phyloP scores from a whole-genome alignment of 2,888 invertebrate species.

The Lycia hirtaria region DNA sequence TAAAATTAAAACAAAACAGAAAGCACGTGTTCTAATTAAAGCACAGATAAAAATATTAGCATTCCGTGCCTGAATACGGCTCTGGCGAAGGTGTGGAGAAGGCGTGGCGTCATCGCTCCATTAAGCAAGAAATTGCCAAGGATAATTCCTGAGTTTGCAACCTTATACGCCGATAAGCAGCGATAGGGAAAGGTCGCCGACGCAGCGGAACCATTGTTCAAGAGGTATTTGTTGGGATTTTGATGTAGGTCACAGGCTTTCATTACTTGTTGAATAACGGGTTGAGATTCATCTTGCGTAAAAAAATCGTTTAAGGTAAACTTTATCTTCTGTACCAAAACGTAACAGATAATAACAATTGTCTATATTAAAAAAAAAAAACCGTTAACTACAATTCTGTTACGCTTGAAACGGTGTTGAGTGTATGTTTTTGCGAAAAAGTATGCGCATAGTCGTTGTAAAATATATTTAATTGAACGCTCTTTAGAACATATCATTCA shows the following conservation, averaged over 20 bases:
- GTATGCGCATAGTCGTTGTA: too few species aligned
- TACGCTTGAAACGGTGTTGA: too few species aligned
- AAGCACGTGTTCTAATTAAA: conserved; percentile 18
- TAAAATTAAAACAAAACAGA: neutral
- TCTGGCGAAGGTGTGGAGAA: conserved; percentile 46
- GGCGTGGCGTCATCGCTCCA: conserved; percentile 44
- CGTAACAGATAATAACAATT: too few species aligned
- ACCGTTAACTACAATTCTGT: too few species aligned
- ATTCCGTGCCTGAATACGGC: conserved; percentile 45
- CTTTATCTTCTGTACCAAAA: too few species aligned
- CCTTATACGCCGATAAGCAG: conserved; percentile 36
- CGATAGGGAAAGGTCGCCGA: conserved; percentile 37
- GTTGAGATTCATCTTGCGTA: neutral
- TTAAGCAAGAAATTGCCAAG: conserved; percentile 52
- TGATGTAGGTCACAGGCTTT: conserved; percentile 24
- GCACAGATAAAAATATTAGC: conserved; percentile 34
- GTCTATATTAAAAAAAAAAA: too few species aligned
- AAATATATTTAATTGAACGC: too few species aligned
- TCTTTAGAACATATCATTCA: too few species aligned
- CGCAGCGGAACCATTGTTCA: conserved; percentile 36
- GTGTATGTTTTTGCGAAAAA: too few species aligned
- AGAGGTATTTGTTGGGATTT: conserved; percentile 31
- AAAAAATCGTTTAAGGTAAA: too few species aligned
- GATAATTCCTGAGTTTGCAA: conserved; percentile 48
- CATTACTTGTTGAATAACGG: conserved; percentile 18